phyloP scores from a whole-genome alignment of 2,797 vertebrate genomes.

The Ispidina picta region DNA sequence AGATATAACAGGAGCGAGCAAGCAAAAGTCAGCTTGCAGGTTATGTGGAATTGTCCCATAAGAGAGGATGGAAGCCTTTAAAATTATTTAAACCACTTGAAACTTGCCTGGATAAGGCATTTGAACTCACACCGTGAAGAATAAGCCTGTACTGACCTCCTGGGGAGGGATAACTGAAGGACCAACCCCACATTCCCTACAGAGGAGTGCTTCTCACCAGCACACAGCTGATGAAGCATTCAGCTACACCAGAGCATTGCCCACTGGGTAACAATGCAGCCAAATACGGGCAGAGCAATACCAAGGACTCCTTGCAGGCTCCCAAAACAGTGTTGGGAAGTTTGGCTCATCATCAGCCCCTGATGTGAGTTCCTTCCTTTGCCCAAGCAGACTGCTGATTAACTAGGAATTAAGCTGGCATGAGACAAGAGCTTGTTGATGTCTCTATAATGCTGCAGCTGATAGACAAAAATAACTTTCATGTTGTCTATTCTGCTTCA shows the following conservation, averaged over 20 bases:
- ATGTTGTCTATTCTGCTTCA: conserved; percentile 12
- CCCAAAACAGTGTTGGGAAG: neutral
- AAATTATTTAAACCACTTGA: neutral
- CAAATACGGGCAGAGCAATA: neutral
- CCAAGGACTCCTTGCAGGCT: conserved; percentile 14
- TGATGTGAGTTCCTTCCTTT: conserved; percentile 55
- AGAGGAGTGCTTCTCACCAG: neutral
- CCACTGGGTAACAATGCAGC: neutral
- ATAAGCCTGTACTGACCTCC: neutral
- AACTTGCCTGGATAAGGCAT: neutral
- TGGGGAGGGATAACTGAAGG: neutral
- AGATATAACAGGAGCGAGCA: neutral
- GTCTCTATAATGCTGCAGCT: conserved; percentile 67
- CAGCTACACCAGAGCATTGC: neutral
- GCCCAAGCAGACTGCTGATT: conserved; percentile 65
- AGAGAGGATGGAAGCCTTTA: neutral
- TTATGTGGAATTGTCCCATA: neutral
- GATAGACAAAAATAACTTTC: conserved; percentile 65
- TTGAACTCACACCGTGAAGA: neutral
- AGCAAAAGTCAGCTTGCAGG: neutral
- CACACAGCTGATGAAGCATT: neutral
- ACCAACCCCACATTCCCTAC: neutral
- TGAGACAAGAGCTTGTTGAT: conserved; percentile 62
- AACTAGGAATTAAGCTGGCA: conserved; percentile 71
- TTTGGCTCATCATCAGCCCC: conserved; percentile 62